Base-by-base conservation (phyloP, 2,113 vertebrate species). In the Lasiurus borealis region DNA sequence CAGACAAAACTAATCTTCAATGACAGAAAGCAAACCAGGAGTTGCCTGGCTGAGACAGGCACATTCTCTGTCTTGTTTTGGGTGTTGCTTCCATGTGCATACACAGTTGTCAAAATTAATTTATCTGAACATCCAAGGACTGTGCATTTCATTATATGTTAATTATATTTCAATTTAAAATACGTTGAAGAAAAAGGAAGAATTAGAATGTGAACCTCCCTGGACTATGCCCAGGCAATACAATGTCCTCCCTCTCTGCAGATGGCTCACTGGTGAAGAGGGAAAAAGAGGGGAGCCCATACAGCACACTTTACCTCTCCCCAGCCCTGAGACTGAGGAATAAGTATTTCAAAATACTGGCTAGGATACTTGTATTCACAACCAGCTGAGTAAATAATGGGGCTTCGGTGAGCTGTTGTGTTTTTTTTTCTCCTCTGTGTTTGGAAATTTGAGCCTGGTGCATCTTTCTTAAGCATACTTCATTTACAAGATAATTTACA, bases 401-500 rank as follows among this genome's bases (percentile, higher is more conserved):
- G 90, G 57, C 81, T 89, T 62, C 27, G 64, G 72, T 72, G 57
- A 87, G n/a, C 40, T 91, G n/a, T 46, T 40, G 40, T 40, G 5
- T 40, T 40, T 40, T 40, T 90, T 89, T 88, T 80, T 80, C 6
- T 64, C 40, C 57, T 71, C 94, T 34, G 40, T 90, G 64, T 91
- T 96, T 96, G 94, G 96, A 97, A 96, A 94, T 83, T 91, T 69
- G 69, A 96, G 54, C 27, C 36, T n/a, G 29, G 44, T 73, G 27
- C 83, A 50, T 90, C 86, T 97, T 95, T 96, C 72, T 66, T 68
- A 69, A 93, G 66, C 76, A 86, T 82, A 93, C 85, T 95, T 93
- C 71, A 88, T 94, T 93, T 93, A 88, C 95, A 85, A 97, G 95
- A 85, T 69, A 71, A 96, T 95, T 97, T 96, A 88, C 82, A 89